Evolutionary conservation across 2,797 vertebrate genomes (phyloP).

Genomic region (Anisognathus igniventris): DNA sequence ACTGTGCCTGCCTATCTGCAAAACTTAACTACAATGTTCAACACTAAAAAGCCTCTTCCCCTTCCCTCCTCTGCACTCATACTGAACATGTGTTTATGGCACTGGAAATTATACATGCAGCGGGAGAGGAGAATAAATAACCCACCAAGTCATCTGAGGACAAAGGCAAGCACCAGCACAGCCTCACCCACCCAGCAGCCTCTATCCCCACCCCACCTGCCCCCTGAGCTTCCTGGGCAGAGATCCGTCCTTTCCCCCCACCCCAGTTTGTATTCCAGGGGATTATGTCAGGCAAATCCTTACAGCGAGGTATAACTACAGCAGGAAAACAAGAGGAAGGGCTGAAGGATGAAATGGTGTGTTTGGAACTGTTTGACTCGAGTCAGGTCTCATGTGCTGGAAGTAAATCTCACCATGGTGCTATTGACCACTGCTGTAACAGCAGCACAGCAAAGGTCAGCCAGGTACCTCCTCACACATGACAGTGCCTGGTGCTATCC

Average conservation of each 20-base stretch:
- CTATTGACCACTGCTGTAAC: fast-evolving
- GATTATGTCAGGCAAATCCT: neutral
- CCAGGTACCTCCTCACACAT: neutral
- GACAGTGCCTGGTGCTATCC: neutral
- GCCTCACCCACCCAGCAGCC: neutral
- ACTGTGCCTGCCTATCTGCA: neutral
- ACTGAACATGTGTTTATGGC: neutral
- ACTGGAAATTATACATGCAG: neutral
- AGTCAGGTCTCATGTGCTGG: neutral
- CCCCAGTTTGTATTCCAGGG: neutral
- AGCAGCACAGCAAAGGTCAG: fast-evolving
- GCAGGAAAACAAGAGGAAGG: neutral
- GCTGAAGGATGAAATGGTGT: neutral
- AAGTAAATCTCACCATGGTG: fast-evolving
- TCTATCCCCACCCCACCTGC: neutral
- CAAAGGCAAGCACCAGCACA: neutral
- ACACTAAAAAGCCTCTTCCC: neutral
- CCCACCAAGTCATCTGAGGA: conserved; percentile 2
- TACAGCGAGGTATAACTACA: neutral
- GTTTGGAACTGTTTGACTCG: neutral
- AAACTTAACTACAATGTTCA: neutral
- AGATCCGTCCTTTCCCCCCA: neutral
- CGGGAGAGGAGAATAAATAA: conserved; percentile 25
- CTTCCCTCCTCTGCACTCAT: neutral
- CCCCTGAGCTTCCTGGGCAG: neutral